A percentile compares a stretch with the other conserved stretches of the same genome.
phyloP scores from a whole-genome alignment of 2,888 invertebrate species.

The Tinea trinotella region DNA sequence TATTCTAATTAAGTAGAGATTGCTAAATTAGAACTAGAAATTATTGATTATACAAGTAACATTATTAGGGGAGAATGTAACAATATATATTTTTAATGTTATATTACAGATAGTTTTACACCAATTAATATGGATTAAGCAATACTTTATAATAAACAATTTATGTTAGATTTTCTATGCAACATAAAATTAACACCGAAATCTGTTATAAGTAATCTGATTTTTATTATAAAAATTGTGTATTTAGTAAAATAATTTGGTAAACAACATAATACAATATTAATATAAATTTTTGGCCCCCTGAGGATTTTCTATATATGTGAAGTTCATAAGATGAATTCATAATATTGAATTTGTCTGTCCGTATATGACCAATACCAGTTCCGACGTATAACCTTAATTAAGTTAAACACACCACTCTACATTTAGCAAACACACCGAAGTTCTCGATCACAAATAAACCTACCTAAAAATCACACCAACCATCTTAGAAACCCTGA shows the following conservation, averaged over 20 bases:
- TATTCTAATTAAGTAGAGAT: conserved; percentile 11
- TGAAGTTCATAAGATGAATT: background rate
- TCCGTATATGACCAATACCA: background rate
- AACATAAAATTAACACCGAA: too few species aligned
- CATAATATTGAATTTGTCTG: background rate
- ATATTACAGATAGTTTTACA: too few species aligned
- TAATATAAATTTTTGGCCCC: background rate
- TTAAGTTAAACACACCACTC: conserved; percentile 5
- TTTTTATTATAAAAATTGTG: too few species aligned
- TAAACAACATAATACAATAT: too few species aligned
- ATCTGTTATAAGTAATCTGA: too few species aligned
- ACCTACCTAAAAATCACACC: background rate
- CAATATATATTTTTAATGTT: too few species aligned
- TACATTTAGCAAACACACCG: background rate
- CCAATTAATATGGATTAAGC: too few species aligned
- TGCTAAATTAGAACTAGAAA: background rate
- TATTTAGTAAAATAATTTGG: too few species aligned
- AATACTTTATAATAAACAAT: too few species aligned
- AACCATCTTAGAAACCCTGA: background rate
- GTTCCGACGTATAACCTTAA: background rate
- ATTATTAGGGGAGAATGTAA: too few species aligned
- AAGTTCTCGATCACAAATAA: conserved; percentile 9
- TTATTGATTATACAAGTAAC: too few species aligned
- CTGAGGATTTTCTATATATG: background rate
- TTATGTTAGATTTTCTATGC: too few species aligned